phyloP scores from a whole-genome alignment of 2,888 invertebrate species.

The Blomia tropicalis region DNA sequence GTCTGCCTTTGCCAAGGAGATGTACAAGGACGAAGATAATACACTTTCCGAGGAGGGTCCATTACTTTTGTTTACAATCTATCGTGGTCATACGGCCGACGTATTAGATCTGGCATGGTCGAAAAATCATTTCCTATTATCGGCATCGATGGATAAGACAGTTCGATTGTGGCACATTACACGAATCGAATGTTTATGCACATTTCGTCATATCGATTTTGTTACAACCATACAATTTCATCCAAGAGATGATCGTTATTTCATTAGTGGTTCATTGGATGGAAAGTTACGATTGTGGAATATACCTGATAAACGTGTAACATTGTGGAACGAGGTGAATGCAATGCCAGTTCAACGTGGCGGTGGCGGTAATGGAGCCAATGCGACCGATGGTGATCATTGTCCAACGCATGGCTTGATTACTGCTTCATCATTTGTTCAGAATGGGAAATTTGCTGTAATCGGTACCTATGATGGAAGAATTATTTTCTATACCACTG shows the following conservation, averaged over 20 bases:
- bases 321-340: conserved; percentile 75
- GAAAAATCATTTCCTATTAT: conserved; percentile 92
- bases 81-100: conserved; percentile 87
- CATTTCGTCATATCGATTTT: conserved; percentile 97
- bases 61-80: conserved; percentile 53
- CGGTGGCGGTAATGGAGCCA: conserved; percentile 22
- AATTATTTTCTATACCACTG: conserved; percentile 94
- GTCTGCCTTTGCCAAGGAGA: conserved; percentile 12
- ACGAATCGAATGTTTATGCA: conserved; percentile 87
- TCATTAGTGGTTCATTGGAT: conserved; percentile 89
- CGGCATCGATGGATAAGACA: conserved; percentile 96
- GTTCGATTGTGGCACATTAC: conserved; percentile 95
- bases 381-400: background rate
- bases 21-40: conserved; percentile 23
- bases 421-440: conserved; percentile 91
- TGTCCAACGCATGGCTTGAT: conserved; percentile 44
- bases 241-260: conserved; percentile 64
- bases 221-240: conserved; percentile 98
- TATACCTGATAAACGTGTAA: conserved; percentile 96
- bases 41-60: conserved; percentile 25
- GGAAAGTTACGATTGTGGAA: conserved; percentile 98
- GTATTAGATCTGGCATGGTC: conserved; percentile 95
- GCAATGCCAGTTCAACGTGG: conserved; percentile 73
- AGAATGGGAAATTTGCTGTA: conserved; percentile 93
- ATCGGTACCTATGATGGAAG: conserved; percentile 96